Percentiles rank a stretch among this genome's conserved stretches.
Conservation (phyloP, 2,113 vertebrate genomes). For the Coryphaenoides rupestris region DNA sequence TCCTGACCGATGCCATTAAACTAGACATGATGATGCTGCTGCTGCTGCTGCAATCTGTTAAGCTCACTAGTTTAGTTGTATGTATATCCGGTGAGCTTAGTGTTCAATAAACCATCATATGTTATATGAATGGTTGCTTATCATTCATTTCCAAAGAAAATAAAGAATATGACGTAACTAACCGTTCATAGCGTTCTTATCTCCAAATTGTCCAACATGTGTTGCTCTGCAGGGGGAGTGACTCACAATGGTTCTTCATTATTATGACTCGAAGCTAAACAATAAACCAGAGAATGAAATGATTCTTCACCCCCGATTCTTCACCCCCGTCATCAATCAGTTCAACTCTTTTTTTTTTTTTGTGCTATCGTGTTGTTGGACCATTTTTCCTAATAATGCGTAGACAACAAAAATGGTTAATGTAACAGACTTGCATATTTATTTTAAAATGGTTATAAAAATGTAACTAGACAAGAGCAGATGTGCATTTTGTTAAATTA, state of each 20-base stretch:
- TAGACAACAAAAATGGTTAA: constrained; percentile 27
- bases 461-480: constrained; percentile 50
- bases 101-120: constrained; percentile 40
- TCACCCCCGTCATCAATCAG: no score
- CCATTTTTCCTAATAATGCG: no score
- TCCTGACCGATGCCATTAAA: constrained; percentile 66
- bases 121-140: constrained; percentile 70
- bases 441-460: constrained; percentile 34
- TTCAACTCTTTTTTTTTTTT: no score
- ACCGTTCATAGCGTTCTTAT: neutral
- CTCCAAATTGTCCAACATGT: neutral
- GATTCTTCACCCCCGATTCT: no score
- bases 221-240: no score
- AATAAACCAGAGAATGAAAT: no score
- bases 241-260: no score
- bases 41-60: constrained; percentile 43
- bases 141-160: constrained; percentile 69
- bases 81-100: constrained; percentile 53
- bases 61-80: constrained; percentile 57
- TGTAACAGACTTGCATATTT: constrained; percentile 24
- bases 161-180: constrained; percentile 68
- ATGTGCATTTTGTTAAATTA: constrained; percentile 45
- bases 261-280: no score
- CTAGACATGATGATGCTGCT: constrained; percentile 47
- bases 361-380: no score